Percentiles rank a stretch among this genome's conserved stretches.
Conservation (phyloP, 2,888 invertebrate genomes). For the Patella pellucida region DNA sequence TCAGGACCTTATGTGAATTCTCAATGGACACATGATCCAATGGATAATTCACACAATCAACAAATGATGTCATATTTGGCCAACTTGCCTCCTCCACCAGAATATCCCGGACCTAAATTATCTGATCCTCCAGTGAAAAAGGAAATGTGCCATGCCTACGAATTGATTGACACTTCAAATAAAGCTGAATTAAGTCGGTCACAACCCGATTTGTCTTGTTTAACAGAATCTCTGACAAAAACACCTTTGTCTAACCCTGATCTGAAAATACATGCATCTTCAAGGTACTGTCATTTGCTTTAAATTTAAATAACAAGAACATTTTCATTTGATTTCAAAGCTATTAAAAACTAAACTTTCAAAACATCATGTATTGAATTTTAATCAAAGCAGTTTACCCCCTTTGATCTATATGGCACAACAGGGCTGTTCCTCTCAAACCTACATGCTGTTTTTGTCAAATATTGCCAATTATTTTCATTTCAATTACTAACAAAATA, state of each 20-base stretch:
- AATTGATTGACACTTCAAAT: constrained; percentile 42
- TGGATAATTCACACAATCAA: constrained; percentile 13
- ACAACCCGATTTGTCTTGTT: constrained; percentile 85
- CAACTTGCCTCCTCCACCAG: constrained; percentile 63
- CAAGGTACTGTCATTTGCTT: background rate
- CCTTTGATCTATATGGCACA: no score
- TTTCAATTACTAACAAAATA: no score
- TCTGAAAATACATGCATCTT: constrained; percentile 14
- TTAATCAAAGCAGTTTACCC: no score
- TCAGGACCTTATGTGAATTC: constrained; percentile 38
- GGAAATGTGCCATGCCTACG: constrained; percentile 49
- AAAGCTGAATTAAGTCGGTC: constrained; percentile 77
- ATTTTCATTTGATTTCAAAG: no score
- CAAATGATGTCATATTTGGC: constrained; percentile 46
- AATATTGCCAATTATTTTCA: no score
- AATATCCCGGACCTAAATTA: constrained; percentile 59
- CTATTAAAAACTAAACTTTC: no score
- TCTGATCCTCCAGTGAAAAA: constrained; percentile 32
- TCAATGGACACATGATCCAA: constrained; percentile 29
- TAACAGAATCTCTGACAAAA: constrained; percentile 58
- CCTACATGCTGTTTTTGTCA: no score
- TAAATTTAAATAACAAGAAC: no score
- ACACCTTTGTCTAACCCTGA: constrained; percentile 18
- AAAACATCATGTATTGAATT: no score
- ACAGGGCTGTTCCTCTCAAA: no score